These are phyloP conservation scores for Catocala fraxini DNA, from an alignment of 2,888 invertebrate genomes.

Conservation along the genomic window DNA sequence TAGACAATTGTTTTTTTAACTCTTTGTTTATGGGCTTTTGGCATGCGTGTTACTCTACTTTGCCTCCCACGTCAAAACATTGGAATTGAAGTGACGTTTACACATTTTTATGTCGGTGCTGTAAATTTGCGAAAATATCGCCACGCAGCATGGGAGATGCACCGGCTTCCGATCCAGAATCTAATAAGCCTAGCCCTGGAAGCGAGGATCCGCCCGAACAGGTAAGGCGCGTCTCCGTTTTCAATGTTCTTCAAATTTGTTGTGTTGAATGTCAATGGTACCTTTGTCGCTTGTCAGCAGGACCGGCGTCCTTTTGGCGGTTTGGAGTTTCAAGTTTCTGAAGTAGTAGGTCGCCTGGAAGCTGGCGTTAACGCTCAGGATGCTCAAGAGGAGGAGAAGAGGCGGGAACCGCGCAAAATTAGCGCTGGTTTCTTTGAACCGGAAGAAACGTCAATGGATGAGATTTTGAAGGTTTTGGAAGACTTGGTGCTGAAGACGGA, in stretches of 20 bases:
- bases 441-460: constrained; percentile 87
- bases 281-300: constrained; percentile 70
- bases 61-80: constrained; percentile 76
- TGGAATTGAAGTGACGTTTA: constrained; percentile 82
- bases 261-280: constrained; percentile 39
- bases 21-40: no score
- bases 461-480: constrained; percentile 88
- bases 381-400: constrained; percentile 74
- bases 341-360: constrained; percentile 91
- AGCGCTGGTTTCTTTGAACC: constrained; percentile 85
- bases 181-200: constrained; percentile 67
- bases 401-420: constrained; percentile 79
- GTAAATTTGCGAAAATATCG: constrained; percentile 73
- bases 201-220: constrained; percentile 63
- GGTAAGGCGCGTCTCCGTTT: constrained; percentile 61
- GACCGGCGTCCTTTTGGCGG: constrained; percentile 89
- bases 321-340: constrained; percentile 91
- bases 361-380: constrained; percentile 87
- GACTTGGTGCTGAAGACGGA: constrained; percentile 88
- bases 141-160: constrained; percentile 85
- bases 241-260: constrained; percentile 7
- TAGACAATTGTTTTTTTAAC: no score
- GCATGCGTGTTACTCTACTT: constrained; percentile 32
- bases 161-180: constrained; percentile 73
- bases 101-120: constrained; percentile 79